Conservation (phyloP, 2,113 vertebrate genomes). For the Eulacestoma nigropectus region DNA sequence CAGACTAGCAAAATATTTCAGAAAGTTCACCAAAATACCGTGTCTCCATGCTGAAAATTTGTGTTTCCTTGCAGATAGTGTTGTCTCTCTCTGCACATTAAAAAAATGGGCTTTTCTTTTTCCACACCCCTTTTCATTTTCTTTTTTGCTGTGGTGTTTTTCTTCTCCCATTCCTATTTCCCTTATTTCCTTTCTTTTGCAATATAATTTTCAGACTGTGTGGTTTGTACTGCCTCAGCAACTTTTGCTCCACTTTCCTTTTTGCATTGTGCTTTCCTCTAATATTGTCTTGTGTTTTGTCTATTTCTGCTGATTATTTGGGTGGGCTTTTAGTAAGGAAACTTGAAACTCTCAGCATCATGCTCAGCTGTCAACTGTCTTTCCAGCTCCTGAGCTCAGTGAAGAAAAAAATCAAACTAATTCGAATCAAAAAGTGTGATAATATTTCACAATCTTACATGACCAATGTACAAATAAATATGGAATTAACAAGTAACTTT, state of each 20-base stretch:
- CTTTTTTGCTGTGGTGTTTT: neutral
- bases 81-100: neutral
- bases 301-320: neutral
- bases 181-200: neutral
- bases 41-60: neutral
- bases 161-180: neutral
- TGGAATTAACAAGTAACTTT: slow-evolving; percentile 10
- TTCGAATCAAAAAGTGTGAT: neutral
- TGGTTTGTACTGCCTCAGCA: neutral
- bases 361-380: neutral
- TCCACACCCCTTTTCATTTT: neutral
- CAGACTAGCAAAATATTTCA: neutral
- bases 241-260: neutral
- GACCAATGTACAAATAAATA: neutral
- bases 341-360: neutral
- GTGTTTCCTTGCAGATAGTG: neutral
- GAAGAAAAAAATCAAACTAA: neutral
- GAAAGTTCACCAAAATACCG: neutral
- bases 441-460: neutral
- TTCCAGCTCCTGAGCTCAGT: neutral
- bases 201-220: neutral
- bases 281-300: neutral
- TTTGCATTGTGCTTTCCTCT: neutral
- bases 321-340: neutral
- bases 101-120: neutral